phyloP scores from a whole-genome alignment of 2,113 vertebrate species.

The Bufo bufo region DNA sequence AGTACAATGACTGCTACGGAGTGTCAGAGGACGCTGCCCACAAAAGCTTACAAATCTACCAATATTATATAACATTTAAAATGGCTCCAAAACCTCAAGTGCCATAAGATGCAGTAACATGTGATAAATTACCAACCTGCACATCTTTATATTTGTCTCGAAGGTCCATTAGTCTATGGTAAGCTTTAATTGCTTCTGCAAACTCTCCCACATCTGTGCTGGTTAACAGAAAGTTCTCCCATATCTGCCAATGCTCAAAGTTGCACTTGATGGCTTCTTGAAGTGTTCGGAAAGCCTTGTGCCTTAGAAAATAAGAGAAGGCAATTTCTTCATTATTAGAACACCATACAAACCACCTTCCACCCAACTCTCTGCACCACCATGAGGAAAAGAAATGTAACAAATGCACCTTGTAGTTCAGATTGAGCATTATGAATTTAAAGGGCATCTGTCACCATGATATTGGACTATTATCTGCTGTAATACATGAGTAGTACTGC shows the following conservation, averaged over 20 bases:
- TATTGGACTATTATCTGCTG: too few relatives aligned
- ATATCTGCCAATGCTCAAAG: conserved; percentile 98
- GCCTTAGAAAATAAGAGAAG: conserved; percentile 69
- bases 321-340: not conserved
- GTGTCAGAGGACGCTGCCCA: too few relatives aligned
- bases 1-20: too few relatives aligned
- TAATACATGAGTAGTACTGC: too few relatives aligned
- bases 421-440: too few relatives aligned
- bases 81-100: too few relatives aligned
- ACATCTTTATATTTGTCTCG: conserved; percentile 90
- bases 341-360: not conserved
- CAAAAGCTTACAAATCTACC: too few relatives aligned
- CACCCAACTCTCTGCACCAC: not conserved
- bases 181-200: conserved; percentile 88
- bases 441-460: too few relatives aligned
- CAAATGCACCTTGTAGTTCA: too few relatives aligned
- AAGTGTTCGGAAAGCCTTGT: conserved; percentile 90
- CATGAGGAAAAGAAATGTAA: too few relatives aligned
- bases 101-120: too few relatives aligned
- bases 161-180: conserved; percentile 94
- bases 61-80: too few relatives aligned
- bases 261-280: conserved; percentile 97
- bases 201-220: conserved; percentile 92
- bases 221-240: conserved; percentile 94
- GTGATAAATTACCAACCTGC: conserved; percentile 74